Conservation (phyloP, 2,888 invertebrate genomes). For the Germaria angustata region DNA sequence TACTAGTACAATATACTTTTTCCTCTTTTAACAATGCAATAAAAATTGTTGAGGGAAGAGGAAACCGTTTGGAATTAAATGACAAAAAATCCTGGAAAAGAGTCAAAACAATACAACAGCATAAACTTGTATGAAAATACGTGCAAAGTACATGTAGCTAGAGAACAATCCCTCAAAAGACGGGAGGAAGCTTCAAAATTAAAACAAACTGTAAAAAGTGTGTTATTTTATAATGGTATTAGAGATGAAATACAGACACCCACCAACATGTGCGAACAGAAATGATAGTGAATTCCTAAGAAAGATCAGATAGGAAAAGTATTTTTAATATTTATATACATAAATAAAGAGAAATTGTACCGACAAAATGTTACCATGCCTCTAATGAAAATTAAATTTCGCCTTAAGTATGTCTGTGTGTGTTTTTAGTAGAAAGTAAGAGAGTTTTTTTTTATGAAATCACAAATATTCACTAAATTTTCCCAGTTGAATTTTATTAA, state of each 20-base stretch:
- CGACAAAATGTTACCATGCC: no score
- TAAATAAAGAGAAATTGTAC: no score
- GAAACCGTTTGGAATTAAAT: conserved; percentile 29
- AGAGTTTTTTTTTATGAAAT: no score
- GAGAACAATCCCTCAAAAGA: neutral
- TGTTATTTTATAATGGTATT: neutral
- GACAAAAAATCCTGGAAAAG: neutral
- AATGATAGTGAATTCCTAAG: neutral
- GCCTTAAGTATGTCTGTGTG: no score
- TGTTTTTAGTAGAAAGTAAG: no score
- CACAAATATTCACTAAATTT: no score
- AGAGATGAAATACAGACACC: neutral
- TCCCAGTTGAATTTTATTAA: no score
- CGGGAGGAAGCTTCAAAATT: conserved; percentile 16
- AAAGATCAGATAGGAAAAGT: neutral
- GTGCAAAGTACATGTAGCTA: conserved; percentile 38
- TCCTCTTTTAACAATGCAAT: conserved; percentile 52
- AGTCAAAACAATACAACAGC: conserved; percentile 9
- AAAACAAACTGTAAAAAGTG: neutral
- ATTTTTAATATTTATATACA: no score
- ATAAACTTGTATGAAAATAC: conserved; percentile 43
- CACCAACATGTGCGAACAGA: neutral
- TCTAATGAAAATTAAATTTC: no score
- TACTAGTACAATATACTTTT: no score
- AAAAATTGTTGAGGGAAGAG: conserved; percentile 33